These are phyloP conservation scores for Bradypodion ventrale DNA, from an alignment of 2,797 vertebrate genomes.

Conservation along the genomic window DNA sequence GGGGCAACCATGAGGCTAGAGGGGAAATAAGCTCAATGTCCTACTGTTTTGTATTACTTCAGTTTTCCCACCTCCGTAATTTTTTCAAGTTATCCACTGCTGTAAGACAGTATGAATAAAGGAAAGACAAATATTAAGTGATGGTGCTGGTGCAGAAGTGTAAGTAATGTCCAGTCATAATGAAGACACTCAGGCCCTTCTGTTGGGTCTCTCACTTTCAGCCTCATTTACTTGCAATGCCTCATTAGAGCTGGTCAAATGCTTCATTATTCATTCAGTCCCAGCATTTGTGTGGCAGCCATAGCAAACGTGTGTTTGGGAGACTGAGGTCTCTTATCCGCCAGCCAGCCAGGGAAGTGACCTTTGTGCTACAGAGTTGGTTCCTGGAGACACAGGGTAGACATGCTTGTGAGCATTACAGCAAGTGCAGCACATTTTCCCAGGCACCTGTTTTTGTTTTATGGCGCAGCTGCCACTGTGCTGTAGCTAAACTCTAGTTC, in stretches of 20 bases:
- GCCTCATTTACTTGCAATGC: conserved; percentile 64
- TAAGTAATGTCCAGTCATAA: conserved; percentile 56
- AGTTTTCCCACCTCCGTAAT: not conserved
- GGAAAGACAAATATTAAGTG: conserved; percentile 4
- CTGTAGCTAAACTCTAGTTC: not conserved
- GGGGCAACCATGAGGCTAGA: no score
- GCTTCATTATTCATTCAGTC: conserved; percentile 60
- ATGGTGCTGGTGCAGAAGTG: not conserved
- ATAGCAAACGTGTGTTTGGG: not conserved
- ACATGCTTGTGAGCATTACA: not conserved
- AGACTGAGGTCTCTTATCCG: not conserved
- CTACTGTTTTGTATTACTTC: not conserved
- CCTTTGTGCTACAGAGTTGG: not conserved
- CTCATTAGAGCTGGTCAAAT: conserved; percentile 63
- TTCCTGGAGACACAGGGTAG: not conserved
- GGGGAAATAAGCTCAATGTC: not conserved
- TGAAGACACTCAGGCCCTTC: conserved; percentile 45
- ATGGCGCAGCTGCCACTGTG: not conserved
- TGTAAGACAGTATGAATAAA: conserved; percentile 1
- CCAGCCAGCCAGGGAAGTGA: not conserved
- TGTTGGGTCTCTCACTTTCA: conserved; percentile 48
- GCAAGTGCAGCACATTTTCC: not conserved
- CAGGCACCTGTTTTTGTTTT: not conserved
- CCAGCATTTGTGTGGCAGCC: not conserved
- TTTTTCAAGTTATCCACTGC: not conserved